Conservation (phyloP, 2,888 invertebrate genomes). For the Phrixothrix hirtus region DNA sequence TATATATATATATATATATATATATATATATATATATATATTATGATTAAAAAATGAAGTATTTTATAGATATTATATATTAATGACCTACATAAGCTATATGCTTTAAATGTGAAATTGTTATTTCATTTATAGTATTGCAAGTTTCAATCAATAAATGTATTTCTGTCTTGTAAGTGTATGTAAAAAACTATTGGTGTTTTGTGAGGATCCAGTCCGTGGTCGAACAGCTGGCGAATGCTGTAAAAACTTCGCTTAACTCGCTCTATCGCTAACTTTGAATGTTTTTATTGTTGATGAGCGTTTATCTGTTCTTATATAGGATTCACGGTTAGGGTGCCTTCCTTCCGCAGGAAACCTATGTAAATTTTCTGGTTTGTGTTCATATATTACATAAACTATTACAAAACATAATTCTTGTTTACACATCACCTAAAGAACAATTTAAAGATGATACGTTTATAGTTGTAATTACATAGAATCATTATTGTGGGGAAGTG, state of each 20-base stretch:
- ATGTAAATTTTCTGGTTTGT: constrained; percentile 30
- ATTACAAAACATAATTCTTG: no score
- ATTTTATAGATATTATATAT: no score
- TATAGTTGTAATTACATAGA: no score
- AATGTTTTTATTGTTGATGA: constrained; percentile 52
- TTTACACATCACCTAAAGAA: no score
- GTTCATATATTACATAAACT: no score
- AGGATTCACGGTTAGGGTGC: constrained; percentile 33
- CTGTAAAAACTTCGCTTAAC: constrained; percentile 42
- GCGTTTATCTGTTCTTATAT: constrained; percentile 42
- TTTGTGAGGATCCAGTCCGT: constrained; percentile 37
- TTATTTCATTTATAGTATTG: no score
- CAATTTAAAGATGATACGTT: no score
- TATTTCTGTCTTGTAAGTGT: constrained; percentile 33
- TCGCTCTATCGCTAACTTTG: constrained; percentile 48
- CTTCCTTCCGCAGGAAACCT: constrained; percentile 27
- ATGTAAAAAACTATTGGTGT: constrained; percentile 40
- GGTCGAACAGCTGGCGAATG: constrained; percentile 42
- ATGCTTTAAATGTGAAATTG: no score
- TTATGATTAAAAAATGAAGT: no score
- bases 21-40: not conserved
- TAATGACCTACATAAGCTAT: no score
- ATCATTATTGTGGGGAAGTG: constrained; percentile 36
- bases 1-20: not conserved
- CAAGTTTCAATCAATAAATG: constrained; percentile 17